Conservation (phyloP, 2,113 vertebrate genomes). For the Pipra filicauda region DNA sequence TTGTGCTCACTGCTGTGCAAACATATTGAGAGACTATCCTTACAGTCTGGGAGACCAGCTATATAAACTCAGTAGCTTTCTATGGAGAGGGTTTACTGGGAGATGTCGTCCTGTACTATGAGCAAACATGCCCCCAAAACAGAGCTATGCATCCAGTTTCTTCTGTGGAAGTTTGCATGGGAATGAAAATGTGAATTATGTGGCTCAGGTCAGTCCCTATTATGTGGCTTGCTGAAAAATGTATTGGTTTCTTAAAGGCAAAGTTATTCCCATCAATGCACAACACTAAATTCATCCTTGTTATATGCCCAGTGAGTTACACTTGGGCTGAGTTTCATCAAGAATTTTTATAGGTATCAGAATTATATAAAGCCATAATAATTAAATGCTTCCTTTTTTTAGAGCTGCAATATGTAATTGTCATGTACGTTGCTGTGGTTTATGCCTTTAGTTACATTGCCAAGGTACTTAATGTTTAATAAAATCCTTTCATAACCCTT, state of each 20-base stretch:
- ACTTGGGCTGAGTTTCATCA: neutral
- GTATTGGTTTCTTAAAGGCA: conserved; percentile 37
- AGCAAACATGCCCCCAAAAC: neutral
- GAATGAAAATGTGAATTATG: conserved; percentile 44
- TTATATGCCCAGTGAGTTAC: neutral
- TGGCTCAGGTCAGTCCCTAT: neutral
- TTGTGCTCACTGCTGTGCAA: neutral
- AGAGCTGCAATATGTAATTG: conserved; percentile 64
- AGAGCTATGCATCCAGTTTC: neutral
- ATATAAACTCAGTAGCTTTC: neutral
- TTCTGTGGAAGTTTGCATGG: neutral
- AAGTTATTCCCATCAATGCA: conserved; percentile 23
- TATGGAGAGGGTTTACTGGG: neutral
- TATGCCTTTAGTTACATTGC: conserved; percentile 66
- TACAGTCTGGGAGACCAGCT: neutral
- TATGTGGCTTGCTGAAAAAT: conserved; percentile 36
- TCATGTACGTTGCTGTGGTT: conserved; percentile 43
- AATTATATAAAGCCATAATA: conserved; percentile 53
- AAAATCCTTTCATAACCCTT: conserved; percentile 72
- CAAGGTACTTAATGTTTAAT: conserved; percentile 74
- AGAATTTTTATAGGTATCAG: conserved; percentile 32
- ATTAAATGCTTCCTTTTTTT: conserved; percentile 57
- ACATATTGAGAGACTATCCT: neutral
- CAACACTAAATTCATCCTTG: conserved; percentile 17
- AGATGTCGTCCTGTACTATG: neutral